phyloP scores from a whole-genome alignment of 2,797 vertebrate genomes.

The Cygnus olor region DNA sequence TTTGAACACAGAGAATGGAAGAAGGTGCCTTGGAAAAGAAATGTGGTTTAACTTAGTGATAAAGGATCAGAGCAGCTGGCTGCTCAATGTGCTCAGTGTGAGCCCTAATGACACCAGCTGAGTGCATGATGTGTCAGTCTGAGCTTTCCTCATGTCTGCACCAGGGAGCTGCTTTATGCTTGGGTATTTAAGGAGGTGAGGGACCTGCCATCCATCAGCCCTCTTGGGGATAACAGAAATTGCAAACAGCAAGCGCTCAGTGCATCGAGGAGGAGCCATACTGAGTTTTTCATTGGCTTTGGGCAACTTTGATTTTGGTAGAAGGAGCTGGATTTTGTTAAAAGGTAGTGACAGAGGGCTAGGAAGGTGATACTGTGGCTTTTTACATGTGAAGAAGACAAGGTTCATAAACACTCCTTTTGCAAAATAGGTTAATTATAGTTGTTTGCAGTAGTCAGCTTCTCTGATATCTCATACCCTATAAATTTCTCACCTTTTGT shows the following conservation, averaged over 20 bases:
- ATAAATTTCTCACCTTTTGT: background rate
- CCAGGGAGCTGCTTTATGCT: background rate
- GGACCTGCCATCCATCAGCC: accelerated
- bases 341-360: background rate
- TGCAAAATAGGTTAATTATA: background rate
- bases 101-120: background rate
- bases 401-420: background rate
- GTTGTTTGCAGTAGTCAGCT: accelerated
- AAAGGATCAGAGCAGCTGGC: background rate
- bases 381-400: accelerated
- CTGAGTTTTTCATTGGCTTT: background rate
- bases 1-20: background rate
- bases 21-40: background rate
- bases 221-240: background rate
- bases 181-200: background rate
- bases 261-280: background rate
- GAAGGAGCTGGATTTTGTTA: background rate
- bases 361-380: background rate
- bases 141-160: background rate
- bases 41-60: background rate
- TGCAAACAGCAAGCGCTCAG: background rate
- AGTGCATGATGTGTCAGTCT: background rate
- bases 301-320: background rate
- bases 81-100: background rate
- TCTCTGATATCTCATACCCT: background rate